Base-by-base conservation (phyloP, 2,888 invertebrate species). In the Cylloceria caligata region DNA sequence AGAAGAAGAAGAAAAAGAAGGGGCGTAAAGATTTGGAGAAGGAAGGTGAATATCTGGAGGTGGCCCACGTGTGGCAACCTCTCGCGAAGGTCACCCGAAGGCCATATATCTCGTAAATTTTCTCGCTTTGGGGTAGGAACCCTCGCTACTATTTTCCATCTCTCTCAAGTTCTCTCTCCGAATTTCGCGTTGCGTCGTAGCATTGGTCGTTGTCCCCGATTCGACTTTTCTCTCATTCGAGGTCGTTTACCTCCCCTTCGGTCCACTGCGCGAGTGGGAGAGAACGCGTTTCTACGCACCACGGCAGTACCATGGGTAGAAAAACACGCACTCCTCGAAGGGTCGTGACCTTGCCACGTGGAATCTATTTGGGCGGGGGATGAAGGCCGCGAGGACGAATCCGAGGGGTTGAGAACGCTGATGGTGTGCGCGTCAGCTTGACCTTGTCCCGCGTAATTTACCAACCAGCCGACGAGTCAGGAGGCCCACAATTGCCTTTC, bases 341-440 rank as follows among this genome's bases (percentile, higher is more conserved):
- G 87, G 88, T 89, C 88, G 88, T 85, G 89, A 90, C 91, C 91
- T 91, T 91, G 91, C 86, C 88, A 88, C 88, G 89, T 89, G 88
- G 87, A 87, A 81, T 77, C 80, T 73, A 68, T 52, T 74, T 71
- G 73, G 16, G 72, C 27, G 64, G 62, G 55, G 72, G 80, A 60
- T 79, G 73, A 79, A 64, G 74, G 72, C 86, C 85, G 83, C 86
- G 86, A 85, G 87, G 86, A 80, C 72, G 76, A 77, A 60, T 60
- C 68, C 64, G 36, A 24, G 73, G 62, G 77, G 80, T 68, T 62
- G 64, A 1, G 36, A 47, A 45, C 11, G 49, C 6, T 30, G 27
- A 16, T 16, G 6, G 4, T 4, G 45, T 60, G 39, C 39, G 47
- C 39, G 45, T 72, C 19, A 30, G 57, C 49, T 55, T 57, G 24